Evolutionary conservation across 2,797 vertebrate genomes (phyloP), one percentile per base, ranked within the genome.

Genomic region (Artibeus jamaicensis): DNA sequence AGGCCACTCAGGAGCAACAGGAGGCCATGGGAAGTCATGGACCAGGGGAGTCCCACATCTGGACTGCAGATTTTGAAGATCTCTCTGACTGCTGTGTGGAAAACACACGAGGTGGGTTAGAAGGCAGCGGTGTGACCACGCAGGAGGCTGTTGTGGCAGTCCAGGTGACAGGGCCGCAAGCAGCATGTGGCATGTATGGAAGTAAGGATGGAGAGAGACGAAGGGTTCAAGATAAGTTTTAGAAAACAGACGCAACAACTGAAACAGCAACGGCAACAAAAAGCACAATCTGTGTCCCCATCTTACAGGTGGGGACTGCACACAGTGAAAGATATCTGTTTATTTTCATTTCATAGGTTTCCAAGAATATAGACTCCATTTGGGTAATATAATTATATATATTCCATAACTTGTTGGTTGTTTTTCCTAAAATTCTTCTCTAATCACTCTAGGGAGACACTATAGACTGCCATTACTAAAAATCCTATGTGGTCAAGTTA

Each of bases 371-470:
- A 81, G 82, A 67, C 26, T 84, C 84, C 44, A 34, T 5, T 62
- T 62, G 50, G 68, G 70, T 15, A 74, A 76, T 53, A 19, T 73
- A 81, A 76, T 83, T n/a, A 70, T 7, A 53, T 26, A 32, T 34
- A 68, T 74, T 44, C 71, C 16, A 44, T 37, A 62, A 37, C 2
- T 37, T 67, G 39, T 68, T 81, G 19, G 34, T 34, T 83, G 53
- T 44, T 74, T 91, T 57, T 29, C 22, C 88, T 55, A 34, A 74
- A 82, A n/a, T 62, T 86, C 82, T 87, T 57, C 39, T 46, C 18
- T 24, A 73, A 93, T 70, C 16, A 73, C 26, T 90, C 21, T 32
- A 57, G 57, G 15, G 74, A 42, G 24, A 85, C 21, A 9, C 3
- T 71, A 9, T 9, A 46, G 26, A 92, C 42, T 7, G 68, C 32